phyloP scores from a whole-genome alignment of 2,113 vertebrate genomes.

The Lepisosteus oculatus region DNA sequence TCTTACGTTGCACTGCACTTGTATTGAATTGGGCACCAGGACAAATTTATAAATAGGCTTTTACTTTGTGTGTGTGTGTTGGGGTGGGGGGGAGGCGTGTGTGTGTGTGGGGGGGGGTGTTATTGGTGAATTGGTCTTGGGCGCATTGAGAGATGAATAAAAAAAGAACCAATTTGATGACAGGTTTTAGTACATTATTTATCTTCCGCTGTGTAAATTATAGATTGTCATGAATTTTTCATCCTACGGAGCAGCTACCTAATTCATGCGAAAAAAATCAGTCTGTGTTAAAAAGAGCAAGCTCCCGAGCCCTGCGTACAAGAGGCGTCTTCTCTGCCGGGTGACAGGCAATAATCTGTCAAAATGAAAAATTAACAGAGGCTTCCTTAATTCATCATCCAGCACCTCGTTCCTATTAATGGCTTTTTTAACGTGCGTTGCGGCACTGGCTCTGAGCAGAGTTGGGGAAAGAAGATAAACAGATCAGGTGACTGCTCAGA shows the following conservation, averaged over 20 bases:
- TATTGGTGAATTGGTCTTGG: conserved; percentile 69
- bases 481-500: conserved; percentile 46
- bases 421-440: conserved; percentile 42
- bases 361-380: conserved; percentile 81
- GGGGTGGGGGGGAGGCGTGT: neutral
- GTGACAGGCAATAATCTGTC: conserved; percentile 74
- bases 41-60: neutral
- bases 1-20: too few relatives aligned
- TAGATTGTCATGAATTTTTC: conserved; percentile 76
- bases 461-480: conserved; percentile 45
- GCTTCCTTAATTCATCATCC: conserved; percentile 76
- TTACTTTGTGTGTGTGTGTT: neutral
- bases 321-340: conserved; percentile 63
- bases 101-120: conserved; percentile 41
- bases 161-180: conserved; percentile 74
- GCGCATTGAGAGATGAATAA: conserved; percentile 66
- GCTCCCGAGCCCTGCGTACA: conserved; percentile 57
- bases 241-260: conserved; percentile 69
- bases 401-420: conserved; percentile 64
- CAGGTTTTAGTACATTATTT: conserved; percentile 79
- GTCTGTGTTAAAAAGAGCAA: conserved; percentile 58
- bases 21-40: neutral
- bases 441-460: conserved; percentile 41
- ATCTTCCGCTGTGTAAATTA: conserved; percentile 77
- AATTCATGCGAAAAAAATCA: conserved; percentile 66